These are phyloP conservation scores for Apeltes quadracus DNA, from an alignment of 2,113 vertebrate species.

Conservation along the genomic window DNA sequence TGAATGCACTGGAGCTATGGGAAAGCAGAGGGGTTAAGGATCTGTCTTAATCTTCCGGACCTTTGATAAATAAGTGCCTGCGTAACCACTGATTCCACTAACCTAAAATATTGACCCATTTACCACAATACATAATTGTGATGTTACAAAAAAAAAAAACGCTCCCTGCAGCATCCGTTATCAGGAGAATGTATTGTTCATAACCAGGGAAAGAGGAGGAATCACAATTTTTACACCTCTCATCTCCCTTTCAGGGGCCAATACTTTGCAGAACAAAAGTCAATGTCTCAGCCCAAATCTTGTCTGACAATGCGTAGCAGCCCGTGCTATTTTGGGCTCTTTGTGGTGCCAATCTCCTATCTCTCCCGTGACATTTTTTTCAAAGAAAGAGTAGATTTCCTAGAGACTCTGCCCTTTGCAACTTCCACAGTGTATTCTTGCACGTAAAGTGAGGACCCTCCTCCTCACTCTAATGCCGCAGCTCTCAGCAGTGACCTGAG, in stretches of 20 bases:
- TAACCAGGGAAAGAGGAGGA: conserved; percentile 87
- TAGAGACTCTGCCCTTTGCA: conserved; percentile 98
- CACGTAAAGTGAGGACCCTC: conserved; percentile 87
- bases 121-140: conserved; percentile 87
- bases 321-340: conserved; percentile 96
- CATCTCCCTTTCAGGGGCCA: conserved; percentile 92
- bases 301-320: conserved; percentile 99
- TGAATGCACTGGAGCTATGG: conserved; percentile 90
- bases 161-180: conserved; percentile 86
- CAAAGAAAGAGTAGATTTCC: conserved; percentile 99
- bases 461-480: conserved; percentile 85
- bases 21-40: conserved; percentile 87
- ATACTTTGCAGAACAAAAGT: conserved; percentile 96
- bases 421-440: conserved; percentile 95
- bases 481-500: conserved; percentile 82
- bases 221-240: conserved; percentile 91
- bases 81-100: conserved; percentile 84
- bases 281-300: conserved; percentile 99
- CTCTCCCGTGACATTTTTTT: conserved; percentile 98
- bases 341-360: conserved; percentile 99
- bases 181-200: conserved; percentile 86
- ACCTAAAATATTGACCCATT: conserved; percentile 80
- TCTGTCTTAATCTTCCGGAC: conserved; percentile 88
- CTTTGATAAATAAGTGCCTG: conserved; percentile 89
- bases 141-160: conserved; percentile 86